Evolutionary conservation across 92 coral and sea anemone species (phyloP), one percentile per base, ranked within the genome.

Genomic region (Siderastrea siderea): DNA sequence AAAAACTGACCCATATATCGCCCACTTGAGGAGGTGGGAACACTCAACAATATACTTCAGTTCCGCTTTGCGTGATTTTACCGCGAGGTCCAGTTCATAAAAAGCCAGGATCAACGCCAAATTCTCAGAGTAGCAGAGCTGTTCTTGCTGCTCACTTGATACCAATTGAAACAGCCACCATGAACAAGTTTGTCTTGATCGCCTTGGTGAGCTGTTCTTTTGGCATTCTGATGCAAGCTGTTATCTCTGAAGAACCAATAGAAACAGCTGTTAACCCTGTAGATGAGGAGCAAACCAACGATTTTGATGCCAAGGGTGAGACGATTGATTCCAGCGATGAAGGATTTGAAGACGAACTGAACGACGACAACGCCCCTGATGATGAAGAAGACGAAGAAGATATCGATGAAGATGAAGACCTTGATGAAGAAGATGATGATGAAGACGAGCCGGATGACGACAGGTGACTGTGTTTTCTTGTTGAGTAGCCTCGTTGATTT

Each of bases 161-260:
- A n/a, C 5, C 6, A 14, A 10, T 10, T 17, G 11, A 14, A 60
- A 4, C 45, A 52, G 5, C 19, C 46, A 47, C 71, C 6, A 78
- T 78, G 82, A 61, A 78, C 8, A 78, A 61, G 57, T 61, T 78
- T 78, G 70, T 78, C 7, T 38, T 78, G 58, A 14, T 78, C 14
- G 48, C 71, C 58, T n/a, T 78, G 70, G 69, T 78, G 71, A 71
- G 51, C n/a, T 78, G 55, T 62, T 47, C 70, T 16, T 45, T 78
- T 47, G 82, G 82, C 6, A 10, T 62, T 46, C 46, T 60, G 1
- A 58, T 62, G 69, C 45, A 78, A 2, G 49, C 68, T 78, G 82
- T 61, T n/a, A 17, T 54, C 10, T 57, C 67, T 16, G 80, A 57
- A 57, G 51, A 58, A 43, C 64, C 66, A 44, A 10, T 26, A 7